phyloP scores from a whole-genome alignment of 1,140 invertebrate genomes.

The Hyposmocoma kahamanoa region DNA sequence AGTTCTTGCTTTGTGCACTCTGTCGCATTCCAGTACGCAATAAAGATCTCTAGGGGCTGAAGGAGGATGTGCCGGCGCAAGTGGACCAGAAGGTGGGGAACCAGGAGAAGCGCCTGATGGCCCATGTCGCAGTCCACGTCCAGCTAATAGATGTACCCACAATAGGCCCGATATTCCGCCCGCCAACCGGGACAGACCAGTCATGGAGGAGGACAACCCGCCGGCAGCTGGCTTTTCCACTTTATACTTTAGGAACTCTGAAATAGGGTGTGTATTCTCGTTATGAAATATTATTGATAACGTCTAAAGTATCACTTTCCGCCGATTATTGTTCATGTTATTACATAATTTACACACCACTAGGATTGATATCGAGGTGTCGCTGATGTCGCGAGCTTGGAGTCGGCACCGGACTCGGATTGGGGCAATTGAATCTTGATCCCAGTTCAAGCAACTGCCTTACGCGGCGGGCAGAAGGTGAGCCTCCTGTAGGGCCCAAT shows the following conservation, averaged over 20 bases:
- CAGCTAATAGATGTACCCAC: constrained; percentile 92
- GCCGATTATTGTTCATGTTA: too few relatives aligned
- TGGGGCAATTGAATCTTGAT: constrained; percentile 73
- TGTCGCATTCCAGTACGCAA: constrained; percentile 97
- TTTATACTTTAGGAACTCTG: constrained; percentile 94
- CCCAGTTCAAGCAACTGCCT: constrained; percentile 85
- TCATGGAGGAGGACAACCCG: constrained; percentile 61
- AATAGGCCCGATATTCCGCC: constrained; percentile 88
- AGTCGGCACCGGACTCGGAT: constrained; percentile 80
- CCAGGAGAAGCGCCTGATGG: constrained; percentile 79
- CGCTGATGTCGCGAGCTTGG: constrained; percentile 85
- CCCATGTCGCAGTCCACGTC: constrained; percentile 88
- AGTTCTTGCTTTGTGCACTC: constrained; percentile 97
- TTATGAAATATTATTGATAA: too few relatives aligned
- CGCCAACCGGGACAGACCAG: constrained; percentile 60
- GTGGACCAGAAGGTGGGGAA: constrained; percentile 71
- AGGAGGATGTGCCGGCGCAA: constrained; percentile 64
- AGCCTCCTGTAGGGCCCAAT: constrained; percentile 72
- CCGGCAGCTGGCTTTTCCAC: constrained; percentile 83
- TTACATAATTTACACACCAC: constrained; percentile 76
- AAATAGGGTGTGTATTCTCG: constrained; percentile 24
- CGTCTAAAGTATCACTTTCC: too few relatives aligned
- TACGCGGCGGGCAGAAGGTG: constrained; percentile 84
- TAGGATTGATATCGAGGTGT: constrained; percentile 91
- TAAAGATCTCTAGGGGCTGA: constrained; percentile 90